Evolutionary conservation across 2,113 vertebrate species (phyloP).

Genomic region (Silurus meridionalis): DNA sequence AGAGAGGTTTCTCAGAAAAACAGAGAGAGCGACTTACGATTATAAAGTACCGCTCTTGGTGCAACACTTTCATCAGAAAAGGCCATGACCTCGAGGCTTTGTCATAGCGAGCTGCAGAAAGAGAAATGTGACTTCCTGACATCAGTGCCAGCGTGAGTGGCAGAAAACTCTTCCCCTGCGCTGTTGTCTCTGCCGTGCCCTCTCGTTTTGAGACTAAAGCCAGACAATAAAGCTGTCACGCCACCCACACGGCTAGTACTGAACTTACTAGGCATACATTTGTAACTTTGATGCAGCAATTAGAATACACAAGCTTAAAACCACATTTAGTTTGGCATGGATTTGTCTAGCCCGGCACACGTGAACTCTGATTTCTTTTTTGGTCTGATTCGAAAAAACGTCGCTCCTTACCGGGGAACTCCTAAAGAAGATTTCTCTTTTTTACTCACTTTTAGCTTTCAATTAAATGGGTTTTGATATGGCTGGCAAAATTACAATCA

Average conservation of each 20-base stretch:
- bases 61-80: conserved; percentile 40
- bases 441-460: neutral
- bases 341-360: conserved; percentile 52
- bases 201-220: conserved; percentile 59
- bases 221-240: conserved; percentile 53
- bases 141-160: conserved; percentile 48
- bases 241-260: conserved; percentile 63
- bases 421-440: neutral
- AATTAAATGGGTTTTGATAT: no score
- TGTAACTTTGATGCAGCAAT: conserved; percentile 54
- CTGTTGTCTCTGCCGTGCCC: conserved; percentile 34
- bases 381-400: conserved; percentile 11
- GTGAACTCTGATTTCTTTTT: conserved; percentile 51
- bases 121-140: conserved; percentile 71
- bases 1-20: conserved; percentile 32
- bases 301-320: conserved; percentile 36
- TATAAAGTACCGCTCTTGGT: neutral
- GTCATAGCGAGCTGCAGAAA: conserved; percentile 55
- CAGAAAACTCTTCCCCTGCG: conserved; percentile 23
- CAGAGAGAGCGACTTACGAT: neutral
- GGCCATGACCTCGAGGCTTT: conserved; percentile 61
- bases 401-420: neutral
- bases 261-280: conserved; percentile 55
- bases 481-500: no score
- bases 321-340: conserved; percentile 56